These are phyloP conservation scores for Tapirus terrestris DNA, from an alignment of 2,113 vertebrate species.

Conservation along the genomic window DNA sequence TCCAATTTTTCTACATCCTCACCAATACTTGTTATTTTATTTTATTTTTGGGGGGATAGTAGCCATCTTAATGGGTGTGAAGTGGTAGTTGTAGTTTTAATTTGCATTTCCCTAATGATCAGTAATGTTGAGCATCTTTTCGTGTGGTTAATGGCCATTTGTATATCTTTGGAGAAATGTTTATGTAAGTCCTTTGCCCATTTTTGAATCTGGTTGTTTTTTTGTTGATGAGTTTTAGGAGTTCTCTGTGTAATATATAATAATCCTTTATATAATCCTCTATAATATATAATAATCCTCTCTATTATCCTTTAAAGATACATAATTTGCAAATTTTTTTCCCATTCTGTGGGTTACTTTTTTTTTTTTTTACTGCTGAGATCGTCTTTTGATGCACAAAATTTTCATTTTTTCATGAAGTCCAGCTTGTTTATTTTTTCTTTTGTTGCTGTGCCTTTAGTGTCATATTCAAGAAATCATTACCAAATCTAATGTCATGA, in stretches of 20 bases:
- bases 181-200: background rate
- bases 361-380: background rate
- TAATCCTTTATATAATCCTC: background rate
- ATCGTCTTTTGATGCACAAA: background rate
- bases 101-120: background rate
- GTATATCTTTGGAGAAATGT: background rate
- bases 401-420: background rate
- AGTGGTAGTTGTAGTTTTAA: background rate
- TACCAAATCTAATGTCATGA: background rate
- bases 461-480: background rate
- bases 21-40: background rate
- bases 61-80: background rate
- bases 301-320: background rate
- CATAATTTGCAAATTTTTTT: background rate
- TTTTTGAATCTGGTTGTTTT: background rate
- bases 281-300: background rate
- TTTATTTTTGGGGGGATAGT: background rate
- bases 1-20: background rate
- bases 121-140: background rate
- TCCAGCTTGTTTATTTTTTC: background rate
- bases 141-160: background rate
- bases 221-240: background rate
- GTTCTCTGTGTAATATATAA: background rate
- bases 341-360: background rate
- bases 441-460: background rate